These are phyloP conservation scores for Caenorhabditis sinica DNA, from an alignment of 2,888 invertebrate species.

Conservation along the genomic window DNA sequence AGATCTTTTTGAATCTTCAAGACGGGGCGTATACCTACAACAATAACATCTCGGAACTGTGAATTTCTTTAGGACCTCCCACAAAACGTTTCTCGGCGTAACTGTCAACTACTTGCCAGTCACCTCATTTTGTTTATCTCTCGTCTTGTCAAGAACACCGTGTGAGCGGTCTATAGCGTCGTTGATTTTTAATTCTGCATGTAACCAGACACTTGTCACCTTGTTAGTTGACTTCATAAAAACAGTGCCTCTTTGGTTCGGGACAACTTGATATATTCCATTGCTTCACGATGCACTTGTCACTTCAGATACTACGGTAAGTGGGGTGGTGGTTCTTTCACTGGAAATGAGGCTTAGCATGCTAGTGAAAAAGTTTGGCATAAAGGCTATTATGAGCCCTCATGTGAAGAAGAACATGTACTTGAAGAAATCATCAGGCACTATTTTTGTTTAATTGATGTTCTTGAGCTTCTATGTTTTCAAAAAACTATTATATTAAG, in stretches of 20 bases:
- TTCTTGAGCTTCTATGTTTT: no score
- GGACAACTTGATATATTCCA: neutral
- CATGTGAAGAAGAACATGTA: no score
- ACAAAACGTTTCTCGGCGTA: neutral
- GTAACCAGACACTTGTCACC: conserved; percentile 35
- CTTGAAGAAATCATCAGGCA: no score
- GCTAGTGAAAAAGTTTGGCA: no score
- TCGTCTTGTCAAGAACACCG: conserved; percentile 12
- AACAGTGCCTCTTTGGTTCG: neutral
- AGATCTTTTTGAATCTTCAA: no score
- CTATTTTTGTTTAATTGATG: no score
- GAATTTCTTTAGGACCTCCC: conserved; percentile 6
- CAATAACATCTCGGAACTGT: neutral
- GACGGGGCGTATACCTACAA: neutral
- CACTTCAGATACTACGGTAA: conserved; percentile 11
- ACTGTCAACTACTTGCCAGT: conserved; percentile 22
- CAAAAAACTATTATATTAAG: no score
- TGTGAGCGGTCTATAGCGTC: conserved; percentile 30
- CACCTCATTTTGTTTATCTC: conserved; percentile 34
- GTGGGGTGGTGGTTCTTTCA: no score
- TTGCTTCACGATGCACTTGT: neutral
- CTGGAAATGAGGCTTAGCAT: no score
- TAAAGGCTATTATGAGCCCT: no score
- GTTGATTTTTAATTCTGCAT: conserved; percentile 49
- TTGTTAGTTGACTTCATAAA: conserved; percentile 15